These are phyloP conservation scores for Corythucha ciliata DNA, from an alignment of 2,888 invertebrate species.

Conservation along the genomic window DNA sequence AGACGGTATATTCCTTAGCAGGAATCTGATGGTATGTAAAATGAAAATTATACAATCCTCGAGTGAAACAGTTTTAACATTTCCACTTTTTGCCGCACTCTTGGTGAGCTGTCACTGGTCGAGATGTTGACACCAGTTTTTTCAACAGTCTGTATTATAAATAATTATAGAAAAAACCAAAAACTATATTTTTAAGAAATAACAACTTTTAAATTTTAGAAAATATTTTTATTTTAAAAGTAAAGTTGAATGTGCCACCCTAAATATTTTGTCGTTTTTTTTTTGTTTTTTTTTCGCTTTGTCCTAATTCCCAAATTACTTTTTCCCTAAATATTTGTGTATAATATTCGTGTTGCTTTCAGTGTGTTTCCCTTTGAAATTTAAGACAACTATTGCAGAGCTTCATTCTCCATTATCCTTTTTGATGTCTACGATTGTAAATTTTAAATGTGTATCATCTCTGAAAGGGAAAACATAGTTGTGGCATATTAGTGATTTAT, in stretches of 20 bases:
- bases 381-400: slow-evolving; percentile 25
- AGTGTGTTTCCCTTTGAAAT: slow-evolving; percentile 25
- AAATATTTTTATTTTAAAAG: too few species aligned
- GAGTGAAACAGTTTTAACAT: too few species aligned
- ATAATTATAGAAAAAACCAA: slow-evolving; percentile 28
- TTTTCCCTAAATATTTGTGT: too few species aligned
- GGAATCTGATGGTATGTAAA: too few species aligned
- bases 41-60: too few species aligned
- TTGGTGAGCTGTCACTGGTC: too few species aligned
- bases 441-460: slow-evolving; percentile 29
- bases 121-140: too few species aligned
- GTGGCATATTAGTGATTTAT: slow-evolving; percentile 27
- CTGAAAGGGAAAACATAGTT: slow-evolving; percentile 21
- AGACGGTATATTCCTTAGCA: too few species aligned
- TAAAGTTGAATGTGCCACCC: slow-evolving; percentile 11
- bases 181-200: slow-evolving; percentile 32
- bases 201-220: not conserved
- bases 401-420: slow-evolving; percentile 27
- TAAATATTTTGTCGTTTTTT: not conserved
- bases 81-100: too few species aligned
- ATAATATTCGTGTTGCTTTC: slow-evolving; percentile 28
- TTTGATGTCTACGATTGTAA: slow-evolving; percentile 29
- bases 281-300: slow-evolving; percentile 1
- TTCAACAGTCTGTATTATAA: too few species aligned
- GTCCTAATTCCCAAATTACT: too few species aligned